Evolutionary conservation across 2,113 vertebrate genomes (phyloP).

Genomic region (Arenaria interpres): DNA sequence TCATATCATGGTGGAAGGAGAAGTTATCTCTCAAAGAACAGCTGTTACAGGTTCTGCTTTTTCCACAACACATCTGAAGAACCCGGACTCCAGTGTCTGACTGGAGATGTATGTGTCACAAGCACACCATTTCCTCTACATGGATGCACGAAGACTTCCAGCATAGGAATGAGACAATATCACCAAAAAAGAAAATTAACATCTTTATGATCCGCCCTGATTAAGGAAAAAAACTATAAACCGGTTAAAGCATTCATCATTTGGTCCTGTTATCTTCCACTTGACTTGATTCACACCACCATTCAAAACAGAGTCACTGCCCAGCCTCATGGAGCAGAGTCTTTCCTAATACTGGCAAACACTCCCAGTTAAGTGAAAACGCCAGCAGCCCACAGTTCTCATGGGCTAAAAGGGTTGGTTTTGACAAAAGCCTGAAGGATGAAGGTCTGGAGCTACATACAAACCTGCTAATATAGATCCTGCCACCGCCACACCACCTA

Average conservation of each 20-base stretch:
- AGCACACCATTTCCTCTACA: not conserved
- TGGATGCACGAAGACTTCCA: not conserved
- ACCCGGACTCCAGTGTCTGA: not conserved
- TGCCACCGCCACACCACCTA: not conserved
- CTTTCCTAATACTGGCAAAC: not conserved
- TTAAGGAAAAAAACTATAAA: not conserved
- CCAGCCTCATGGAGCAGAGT: not conserved
- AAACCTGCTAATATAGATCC: not conserved
- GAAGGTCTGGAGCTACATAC: not conserved
- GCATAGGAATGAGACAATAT: not conserved
- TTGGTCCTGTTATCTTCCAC: not conserved
- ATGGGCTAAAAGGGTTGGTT: not conserved
- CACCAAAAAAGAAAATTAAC: not conserved
- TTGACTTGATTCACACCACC: not conserved
- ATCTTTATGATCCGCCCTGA: not conserved
- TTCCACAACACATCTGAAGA: not conserved
- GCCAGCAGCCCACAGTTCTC: not conserved
- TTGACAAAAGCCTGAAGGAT: not conserved
- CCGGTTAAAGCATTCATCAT: not conserved
- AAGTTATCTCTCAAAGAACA: not conserved
- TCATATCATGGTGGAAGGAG: not conserved
- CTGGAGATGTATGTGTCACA: rapidly evolving
- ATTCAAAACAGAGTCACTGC: not conserved
- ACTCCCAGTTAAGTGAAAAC: not conserved
- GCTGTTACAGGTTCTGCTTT: not conserved